Evolutionary conservation across 2,888 invertebrate genomes (phyloP), one percentile per base, ranked within the genome.

Genomic region (Epirrita christyi): DNA sequence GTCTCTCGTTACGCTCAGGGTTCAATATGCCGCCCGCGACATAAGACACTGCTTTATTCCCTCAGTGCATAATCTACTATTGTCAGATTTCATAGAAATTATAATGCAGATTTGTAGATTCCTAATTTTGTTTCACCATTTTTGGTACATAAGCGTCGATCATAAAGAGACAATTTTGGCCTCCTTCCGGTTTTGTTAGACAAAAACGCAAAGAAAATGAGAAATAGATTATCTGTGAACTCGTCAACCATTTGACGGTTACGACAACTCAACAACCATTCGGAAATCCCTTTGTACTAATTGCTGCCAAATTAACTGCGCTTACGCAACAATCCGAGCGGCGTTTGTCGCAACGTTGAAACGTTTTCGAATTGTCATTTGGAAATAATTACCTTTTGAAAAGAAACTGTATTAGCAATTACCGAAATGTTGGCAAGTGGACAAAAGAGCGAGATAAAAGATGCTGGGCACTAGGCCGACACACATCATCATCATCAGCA

Each of bases 221-320:
- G 40, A 54, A 51, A 54, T 14, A 59, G 44, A 53, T 54, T 49
- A 53, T 28, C 56, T 32, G 47, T 52, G 34, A 40, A 38, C 37
- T 29, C 43, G 44, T 52, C 37, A 55, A 32, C 38, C 10, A 32
- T 34, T 4, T 21, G 21, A 21, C 50, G 27, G 55, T 66, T 61
- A 49, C 60, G 68, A 72, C 78, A 77, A 72, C 75, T 72, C 60
- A 67, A 72, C 78, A 77, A 72, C 75, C 72, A 70, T 68, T 63
- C 67, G 67, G 71, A 71, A 75, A 76, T 61, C 73, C 78, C 75
- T 74, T 76, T 72, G 72, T 66, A 77, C 77, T 82, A 81, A 83
- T 82, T 80, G 76, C 75, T 67, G 64, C 67, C 73, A 76, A 81
- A 83, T 83, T 78, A 77, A 73, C 71, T 63, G 61, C 52, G 60